phyloP scores from a whole-genome alignment of 2,888 invertebrate species.

The Aphidoletes aphidimyza region DNA sequence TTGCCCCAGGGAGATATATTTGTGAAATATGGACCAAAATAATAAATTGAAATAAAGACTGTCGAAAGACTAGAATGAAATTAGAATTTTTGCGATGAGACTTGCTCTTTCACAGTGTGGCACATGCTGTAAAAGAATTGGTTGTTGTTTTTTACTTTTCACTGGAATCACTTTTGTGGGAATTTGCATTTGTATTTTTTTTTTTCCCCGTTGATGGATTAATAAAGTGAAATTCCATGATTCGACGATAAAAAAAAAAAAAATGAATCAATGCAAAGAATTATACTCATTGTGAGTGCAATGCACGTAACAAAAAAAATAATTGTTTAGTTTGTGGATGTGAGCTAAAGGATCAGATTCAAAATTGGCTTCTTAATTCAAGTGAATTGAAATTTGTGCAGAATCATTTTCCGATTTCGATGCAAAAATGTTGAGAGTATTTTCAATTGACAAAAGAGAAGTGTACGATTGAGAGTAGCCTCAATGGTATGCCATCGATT shows the following conservation, averaged over 20 bases:
- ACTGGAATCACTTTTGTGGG: constrained; percentile 23
- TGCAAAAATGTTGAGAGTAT: background rate
- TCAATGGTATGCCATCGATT: background rate
- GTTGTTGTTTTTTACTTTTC: too few species aligned
- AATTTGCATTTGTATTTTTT: background rate
- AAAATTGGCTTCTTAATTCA: background rate
- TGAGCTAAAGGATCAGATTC: background rate
- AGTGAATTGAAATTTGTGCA: background rate
- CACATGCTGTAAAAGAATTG: background rate
- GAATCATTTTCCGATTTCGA: background rate
- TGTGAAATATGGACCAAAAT: background rate
- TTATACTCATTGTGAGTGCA: too few species aligned
- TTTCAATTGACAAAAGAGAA: background rate
- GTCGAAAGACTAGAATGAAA: background rate
- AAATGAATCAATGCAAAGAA: constrained; percentile 15
- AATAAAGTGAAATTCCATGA: background rate
- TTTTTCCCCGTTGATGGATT: too few species aligned
- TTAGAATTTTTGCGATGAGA: background rate
- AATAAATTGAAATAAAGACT: background rate
- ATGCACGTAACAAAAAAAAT: background rate
- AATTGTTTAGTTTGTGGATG: too few species aligned
- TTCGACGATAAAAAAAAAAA: constrained; percentile 9
- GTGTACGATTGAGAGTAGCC: background rate
- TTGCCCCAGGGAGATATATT: background rate
- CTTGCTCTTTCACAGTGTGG: background rate